Base-by-base conservation (phyloP, 2,113 vertebrate genomes). In the Axis porcinus region DNA sequence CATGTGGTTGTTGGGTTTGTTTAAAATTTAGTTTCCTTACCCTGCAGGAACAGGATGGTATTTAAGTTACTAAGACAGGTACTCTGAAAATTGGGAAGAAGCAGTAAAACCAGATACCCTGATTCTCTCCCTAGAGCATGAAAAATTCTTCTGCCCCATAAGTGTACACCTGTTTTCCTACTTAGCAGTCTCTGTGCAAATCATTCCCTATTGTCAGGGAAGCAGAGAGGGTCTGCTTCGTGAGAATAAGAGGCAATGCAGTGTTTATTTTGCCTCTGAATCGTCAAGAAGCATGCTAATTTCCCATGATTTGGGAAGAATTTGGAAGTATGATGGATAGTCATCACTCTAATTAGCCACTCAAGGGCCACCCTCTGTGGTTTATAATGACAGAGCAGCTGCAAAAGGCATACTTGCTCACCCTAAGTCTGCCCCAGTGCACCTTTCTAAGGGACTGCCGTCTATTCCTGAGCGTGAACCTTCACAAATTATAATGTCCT, bases 271-370 rank as follows among this genome's bases (percentile, higher is more conserved):
- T 95, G 60, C 89, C 91, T 94, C 52, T n/a, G 90, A 91, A 90
- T 86, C 11, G 6, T 84, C 79, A 94, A 67, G 79, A 97, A 89
- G 55, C 33, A 67, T 70, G 83, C 74, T 93, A 86, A 97, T 97
- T 98, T 97, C 94, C 89, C 50, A 57, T 94, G 79, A 87, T 97
- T 95, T 95, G 89, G 78, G 82, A 97, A 97, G 94, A 81, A 97
- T 93, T 93, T 95, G 93, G 70, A 95, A 95, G 91, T 84, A 92
- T 95, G 97, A 98, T 93, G 84, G 83, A 97, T 96, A 95, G 91
- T 82, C 93, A 82, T 97, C 93, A 85, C 91, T 79, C 95, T 97
- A 95, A 98, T 97, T 96, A 98, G 97, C 0, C 3, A 94, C 96
- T 95, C 83, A n/a, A 89, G 95, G 96, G 93, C 95, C 95, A 98